Percentiles rank a stretch among this genome's conserved stretches.
phyloP scores from a whole-genome alignment of 2,797 vertebrate species.

The Semotilus atromaculatus region DNA sequence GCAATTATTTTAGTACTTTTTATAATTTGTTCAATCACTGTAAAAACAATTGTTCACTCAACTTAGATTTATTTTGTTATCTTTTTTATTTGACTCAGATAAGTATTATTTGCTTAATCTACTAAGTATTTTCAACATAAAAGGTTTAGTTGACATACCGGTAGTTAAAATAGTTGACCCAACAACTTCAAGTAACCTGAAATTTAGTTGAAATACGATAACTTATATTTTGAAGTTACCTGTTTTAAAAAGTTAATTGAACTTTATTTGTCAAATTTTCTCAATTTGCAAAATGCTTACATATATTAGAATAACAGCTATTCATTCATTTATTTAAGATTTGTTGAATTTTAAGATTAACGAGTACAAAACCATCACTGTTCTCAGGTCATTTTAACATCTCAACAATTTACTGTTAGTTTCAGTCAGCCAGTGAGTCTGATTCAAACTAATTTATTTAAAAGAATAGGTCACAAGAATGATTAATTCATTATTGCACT shows the following conservation, averaged over 20 bases:
- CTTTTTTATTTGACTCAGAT: no score
- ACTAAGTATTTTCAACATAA: no score
- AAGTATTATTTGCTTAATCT: no score
- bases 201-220: no score
- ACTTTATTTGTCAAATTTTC: no score
- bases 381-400: not conserved
- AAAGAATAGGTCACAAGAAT: not conserved
- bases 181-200: no score
- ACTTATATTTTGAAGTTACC: no score
- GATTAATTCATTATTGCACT: not conserved
- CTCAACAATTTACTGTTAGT: not conserved
- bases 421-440: not conserved
- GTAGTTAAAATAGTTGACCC: no score
- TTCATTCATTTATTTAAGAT: not conserved
- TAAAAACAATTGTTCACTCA: not conserved
- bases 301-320: not conserved
- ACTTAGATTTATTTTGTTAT: no score
- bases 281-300: not conserved
- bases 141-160: no score
- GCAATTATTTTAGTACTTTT: no score
- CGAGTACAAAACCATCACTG: not conserved
- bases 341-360: not conserved
- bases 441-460: not conserved
- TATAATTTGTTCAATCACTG: not conserved
- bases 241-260: no score